phyloP scores from a whole-genome alignment of 2,113 vertebrate species.

The Salvelinus sp. region DNA sequence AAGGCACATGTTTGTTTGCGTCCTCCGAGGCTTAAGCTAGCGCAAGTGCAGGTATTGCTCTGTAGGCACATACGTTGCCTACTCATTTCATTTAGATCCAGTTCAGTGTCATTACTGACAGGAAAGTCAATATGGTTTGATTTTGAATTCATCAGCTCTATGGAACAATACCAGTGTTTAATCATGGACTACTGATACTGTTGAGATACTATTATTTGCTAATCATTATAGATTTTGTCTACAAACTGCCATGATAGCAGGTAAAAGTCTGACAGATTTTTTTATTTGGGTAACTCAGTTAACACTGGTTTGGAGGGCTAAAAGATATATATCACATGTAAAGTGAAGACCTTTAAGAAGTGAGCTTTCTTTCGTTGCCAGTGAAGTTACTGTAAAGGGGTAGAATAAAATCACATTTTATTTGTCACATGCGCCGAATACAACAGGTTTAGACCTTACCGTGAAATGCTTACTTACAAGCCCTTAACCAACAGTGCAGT shows the following conservation, averaged over 20 bases:
- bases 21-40: constrained; percentile 15
- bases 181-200: neutral
- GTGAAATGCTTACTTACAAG: too few relatives aligned
- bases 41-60: neutral
- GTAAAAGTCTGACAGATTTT: neutral
- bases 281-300: neutral
- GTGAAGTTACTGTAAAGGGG: neutral
- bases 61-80: neutral
- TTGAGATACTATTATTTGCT: too few relatives aligned
- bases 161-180: neutral
- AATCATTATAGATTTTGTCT: too few relatives aligned
- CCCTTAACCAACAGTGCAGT: too few relatives aligned
- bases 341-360: too few relatives aligned
- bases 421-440: too few relatives aligned
- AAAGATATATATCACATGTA: neutral
- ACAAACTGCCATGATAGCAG: neutral
- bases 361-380: neutral
- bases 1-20: constrained; percentile 44
- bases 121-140: too few relatives aligned
- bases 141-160: too few relatives aligned
- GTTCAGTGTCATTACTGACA: too few relatives aligned
- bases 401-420: too few relatives aligned
- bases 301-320: neutral
- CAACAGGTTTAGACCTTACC: too few relatives aligned
- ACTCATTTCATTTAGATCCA: neutral